phyloP scores from a whole-genome alignment of 1,140 invertebrate genomes.

The Orchestia grillus region DNA sequence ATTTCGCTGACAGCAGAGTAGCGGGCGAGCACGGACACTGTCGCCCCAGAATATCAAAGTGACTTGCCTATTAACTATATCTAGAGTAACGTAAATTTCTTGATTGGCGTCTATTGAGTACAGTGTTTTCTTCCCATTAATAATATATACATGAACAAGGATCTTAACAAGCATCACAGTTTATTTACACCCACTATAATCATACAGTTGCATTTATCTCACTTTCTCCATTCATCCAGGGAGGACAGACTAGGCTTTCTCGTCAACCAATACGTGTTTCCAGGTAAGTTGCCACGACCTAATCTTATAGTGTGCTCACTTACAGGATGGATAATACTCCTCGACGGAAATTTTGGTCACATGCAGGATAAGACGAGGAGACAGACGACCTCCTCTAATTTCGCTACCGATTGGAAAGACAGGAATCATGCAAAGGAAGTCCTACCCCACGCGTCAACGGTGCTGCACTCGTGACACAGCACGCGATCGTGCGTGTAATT shows the following conservation, averaged over 20 bases:
- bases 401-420: background rate
- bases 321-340: background rate
- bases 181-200: slow-evolving; percentile 22
- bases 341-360: background rate
- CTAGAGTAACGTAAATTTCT: background rate
- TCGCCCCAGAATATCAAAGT: background rate
- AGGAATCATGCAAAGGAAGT: background rate
- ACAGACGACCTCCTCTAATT: background rate
- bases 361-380: background rate
- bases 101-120: background rate
- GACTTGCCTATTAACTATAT: background rate
- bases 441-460: background rate
- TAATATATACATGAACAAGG: slow-evolving; percentile 31
- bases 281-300: background rate
- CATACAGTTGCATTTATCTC: background rate
- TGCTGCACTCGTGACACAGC: background rate
- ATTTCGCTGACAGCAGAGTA: background rate
- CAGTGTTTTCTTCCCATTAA: slow-evolving; percentile 41
- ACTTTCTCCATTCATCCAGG: background rate
- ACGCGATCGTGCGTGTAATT: background rate
- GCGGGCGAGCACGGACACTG: background rate
- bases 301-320: background rate
- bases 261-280: background rate
- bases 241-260: background rate
- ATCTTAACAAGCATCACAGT: slow-evolving; percentile 31